These are phyloP conservation scores for Pseudobourletiella spinata DNA, from an alignment of 1,140 invertebrate species.

Conservation along the genomic window DNA sequence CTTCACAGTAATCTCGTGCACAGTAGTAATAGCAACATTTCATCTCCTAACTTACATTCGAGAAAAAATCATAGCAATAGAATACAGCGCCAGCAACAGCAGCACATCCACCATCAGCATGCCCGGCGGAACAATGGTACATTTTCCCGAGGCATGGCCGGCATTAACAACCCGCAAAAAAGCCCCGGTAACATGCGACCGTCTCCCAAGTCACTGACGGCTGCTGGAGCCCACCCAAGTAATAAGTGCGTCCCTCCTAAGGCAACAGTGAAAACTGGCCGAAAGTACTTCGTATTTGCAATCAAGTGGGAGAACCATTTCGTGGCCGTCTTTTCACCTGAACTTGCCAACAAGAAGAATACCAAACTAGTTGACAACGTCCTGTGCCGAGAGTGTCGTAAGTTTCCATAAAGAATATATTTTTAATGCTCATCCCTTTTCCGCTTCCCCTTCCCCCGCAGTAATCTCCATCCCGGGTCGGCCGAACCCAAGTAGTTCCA, in stretches of 20 bases:
- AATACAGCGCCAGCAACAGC: conserved; percentile 7
- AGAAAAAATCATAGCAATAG: conserved; percentile 12
- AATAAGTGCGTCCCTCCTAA: conserved; percentile 28
- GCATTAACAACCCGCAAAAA: conserved; percentile 20
- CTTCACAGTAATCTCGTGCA: conserved; percentile 6
- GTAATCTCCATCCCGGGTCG: not conserved
- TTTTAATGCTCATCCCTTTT: not conserved
- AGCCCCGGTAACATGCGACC: not conserved
- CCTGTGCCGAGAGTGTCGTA: conserved; percentile 34
- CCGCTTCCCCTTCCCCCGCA: not conserved
- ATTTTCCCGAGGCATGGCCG: no score
- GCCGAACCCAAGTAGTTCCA: not conserved
- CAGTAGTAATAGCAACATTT: not conserved
- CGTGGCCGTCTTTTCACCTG: conserved; percentile 34
- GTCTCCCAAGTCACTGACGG: not conserved
- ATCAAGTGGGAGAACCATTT: conserved; percentile 34
- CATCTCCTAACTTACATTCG: conserved; percentile 16
- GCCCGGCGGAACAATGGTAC: no score
- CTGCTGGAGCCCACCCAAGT: not conserved
- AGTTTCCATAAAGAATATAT: conserved; percentile 12
- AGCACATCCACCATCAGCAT: not conserved
- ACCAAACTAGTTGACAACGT: conserved; percentile 30
- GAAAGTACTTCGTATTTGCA: conserved; percentile 36
- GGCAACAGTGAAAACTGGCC: conserved; percentile 34
- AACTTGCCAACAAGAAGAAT: conserved; percentile 35